A percentile compares a stretch with the other conserved stretches of the same genome.
phyloP scores from a whole-genome alignment of 92 coral and sea anemone genomes.

The Palythoa heliodiscus region DNA sequence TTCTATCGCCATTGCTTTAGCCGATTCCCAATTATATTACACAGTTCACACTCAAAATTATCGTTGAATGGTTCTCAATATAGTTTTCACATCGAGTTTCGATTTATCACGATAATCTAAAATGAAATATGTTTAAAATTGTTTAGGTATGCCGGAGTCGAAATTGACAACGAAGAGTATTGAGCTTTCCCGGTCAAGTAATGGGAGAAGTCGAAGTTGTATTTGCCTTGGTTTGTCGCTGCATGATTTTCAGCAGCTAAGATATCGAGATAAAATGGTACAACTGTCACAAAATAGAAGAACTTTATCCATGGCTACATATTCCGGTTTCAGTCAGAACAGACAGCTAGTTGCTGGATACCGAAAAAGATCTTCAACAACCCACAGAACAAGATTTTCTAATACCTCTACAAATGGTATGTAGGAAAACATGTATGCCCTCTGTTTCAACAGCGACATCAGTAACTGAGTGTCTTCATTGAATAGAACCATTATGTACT shows the following conservation, averaged over 20 bases:
- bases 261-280: no score
- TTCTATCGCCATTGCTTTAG: no score
- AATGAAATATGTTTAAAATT: background rate
- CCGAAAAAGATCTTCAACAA: background rate
- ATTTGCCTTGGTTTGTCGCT: background rate
- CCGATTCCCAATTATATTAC: no score
- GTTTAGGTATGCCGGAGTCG: background rate
- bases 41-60: no score
- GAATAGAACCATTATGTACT: no score
- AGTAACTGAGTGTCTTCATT: background rate
- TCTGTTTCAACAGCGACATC: background rate
- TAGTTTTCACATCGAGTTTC: no score
- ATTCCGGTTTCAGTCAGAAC: background rate
- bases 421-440: background rate
- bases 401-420: background rate
- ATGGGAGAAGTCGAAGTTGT: slow-evolving; percentile 6
- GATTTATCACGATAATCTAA: background rate
- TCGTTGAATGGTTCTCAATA: no score
- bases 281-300: background rate
- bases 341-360: background rate
- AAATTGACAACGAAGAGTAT: background rate
- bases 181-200: no score
- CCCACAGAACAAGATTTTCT: background rate
- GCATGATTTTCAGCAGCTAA: background rate
- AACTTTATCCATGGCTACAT: background rate